phyloP scores from a whole-genome alignment of 2,113 vertebrate species.

The Microtus richardsoni region DNA sequence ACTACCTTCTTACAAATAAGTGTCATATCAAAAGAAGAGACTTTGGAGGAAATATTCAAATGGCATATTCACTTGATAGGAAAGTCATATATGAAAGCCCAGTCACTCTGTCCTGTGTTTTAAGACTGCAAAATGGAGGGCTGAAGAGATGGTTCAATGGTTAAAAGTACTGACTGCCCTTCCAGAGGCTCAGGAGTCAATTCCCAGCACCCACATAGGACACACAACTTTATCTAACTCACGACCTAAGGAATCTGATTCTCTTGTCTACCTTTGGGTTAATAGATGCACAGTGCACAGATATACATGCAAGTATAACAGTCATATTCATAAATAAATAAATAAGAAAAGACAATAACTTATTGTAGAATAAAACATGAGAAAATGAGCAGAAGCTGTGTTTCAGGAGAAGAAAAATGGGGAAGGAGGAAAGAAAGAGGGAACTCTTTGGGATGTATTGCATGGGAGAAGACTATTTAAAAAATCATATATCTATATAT shows the following conservation, averaged over 20 bases:
- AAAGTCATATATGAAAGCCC: neutral
- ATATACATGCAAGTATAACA: neutral
- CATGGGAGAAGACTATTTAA: neutral
- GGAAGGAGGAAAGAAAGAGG: neutral
- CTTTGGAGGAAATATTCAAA: conserved; percentile 53
- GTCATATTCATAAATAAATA: neutral
- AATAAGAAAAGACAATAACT: neutral
- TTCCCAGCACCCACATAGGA: no score
- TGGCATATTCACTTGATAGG: conserved; percentile 35
- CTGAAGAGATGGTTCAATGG: neutral
- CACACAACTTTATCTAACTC: neutral
- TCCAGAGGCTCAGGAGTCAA: neutral
- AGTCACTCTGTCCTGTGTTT: conserved; percentile 52
- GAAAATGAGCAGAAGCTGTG: neutral
- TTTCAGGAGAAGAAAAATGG: neutral
- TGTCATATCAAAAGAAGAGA: conserved; percentile 39
- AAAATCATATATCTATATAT: neutral
- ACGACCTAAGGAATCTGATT: no score
- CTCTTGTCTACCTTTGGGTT: neutral
- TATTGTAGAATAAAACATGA: conserved; percentile 38
- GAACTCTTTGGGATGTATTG: neutral
- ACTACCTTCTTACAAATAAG: neutral
- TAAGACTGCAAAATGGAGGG: conserved; percentile 13
- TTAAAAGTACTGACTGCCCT: neutral
- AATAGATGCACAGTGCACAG: neutral